These are phyloP conservation scores for Mystacornis crossleyi DNA, from an alignment of 2,113 vertebrate genomes.

Conservation along the genomic window DNA sequence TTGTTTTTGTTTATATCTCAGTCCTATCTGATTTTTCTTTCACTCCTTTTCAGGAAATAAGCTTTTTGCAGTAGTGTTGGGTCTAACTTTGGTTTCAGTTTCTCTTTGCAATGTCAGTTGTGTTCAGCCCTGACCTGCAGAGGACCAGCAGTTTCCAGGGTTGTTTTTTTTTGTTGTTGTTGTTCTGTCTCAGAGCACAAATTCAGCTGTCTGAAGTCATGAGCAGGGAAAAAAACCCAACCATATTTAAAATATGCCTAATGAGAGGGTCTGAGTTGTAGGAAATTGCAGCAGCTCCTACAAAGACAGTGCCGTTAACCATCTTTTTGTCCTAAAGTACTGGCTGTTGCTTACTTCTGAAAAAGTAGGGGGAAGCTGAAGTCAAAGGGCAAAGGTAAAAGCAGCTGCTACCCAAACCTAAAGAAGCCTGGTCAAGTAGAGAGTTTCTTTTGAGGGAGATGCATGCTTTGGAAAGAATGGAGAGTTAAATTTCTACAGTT, in stretches of 20 bases:
- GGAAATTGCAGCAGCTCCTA: neutral
- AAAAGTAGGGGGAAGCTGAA: neutral
- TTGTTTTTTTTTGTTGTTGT: neutral
- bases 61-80: neutral
- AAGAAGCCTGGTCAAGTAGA: neutral
- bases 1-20: neutral
- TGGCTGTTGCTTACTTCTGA: neutral
- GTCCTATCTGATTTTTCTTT: neutral
- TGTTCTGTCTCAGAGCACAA: neutral
- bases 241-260: neutral
- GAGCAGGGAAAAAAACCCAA: no score
- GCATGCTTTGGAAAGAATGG: neutral
- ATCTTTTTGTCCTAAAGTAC: neutral
- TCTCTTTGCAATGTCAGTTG: neutral
- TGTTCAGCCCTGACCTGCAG: neutral
- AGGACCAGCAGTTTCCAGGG: fast-evolving
- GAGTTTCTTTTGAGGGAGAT: neutral
- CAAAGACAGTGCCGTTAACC: neutral
- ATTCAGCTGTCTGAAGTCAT: neutral
- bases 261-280: neutral
- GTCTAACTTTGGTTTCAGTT: neutral
- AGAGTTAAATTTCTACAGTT: neutral
- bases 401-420: neutral
- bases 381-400: neutral
- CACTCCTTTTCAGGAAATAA: neutral